Evolutionary conservation across 2,113 vertebrate species (phyloP), one percentile per base, ranked within the genome.

Genomic region (Phodopus roborovskii): DNA sequence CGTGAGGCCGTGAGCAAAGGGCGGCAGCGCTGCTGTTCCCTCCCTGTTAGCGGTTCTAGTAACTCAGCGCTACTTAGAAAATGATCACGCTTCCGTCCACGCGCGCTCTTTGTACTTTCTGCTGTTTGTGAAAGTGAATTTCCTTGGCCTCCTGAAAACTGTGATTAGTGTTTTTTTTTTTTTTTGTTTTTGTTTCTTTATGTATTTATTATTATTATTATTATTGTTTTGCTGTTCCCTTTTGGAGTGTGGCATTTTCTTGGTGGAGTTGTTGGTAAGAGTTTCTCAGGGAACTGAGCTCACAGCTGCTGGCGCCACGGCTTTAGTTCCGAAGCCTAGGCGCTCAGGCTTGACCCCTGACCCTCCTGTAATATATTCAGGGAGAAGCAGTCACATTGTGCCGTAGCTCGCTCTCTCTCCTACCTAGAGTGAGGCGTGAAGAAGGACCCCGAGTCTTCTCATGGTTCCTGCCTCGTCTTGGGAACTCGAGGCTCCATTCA

Each of bases 401-500:
- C 30, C 1, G 45, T 5, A 53, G 42, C 84, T 68, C n/a, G 33
- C 48, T 53, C 45, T 66, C 83, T 70, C 84, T 86, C 10, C 8
- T 78, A 86, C 17, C 24, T 56, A 16, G 48, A n/a, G 30, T n/a
- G 45, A 75, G 56, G 90, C 26, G 8, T 11, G 90, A 91, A 70
- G 90, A 91, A 70, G n/a, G 28, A 89, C 45, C 96, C 77, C 95
- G 42, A 12, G 48, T 88, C 66, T 74, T 92, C 0, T 92, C 86
- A 28, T 96, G 56, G 96, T 97, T 97, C 94, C 74, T 66, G 83
- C 58, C 36, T 53, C 71, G n/a, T 79, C 70, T 20, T 91, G 82
- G 94, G 94, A 98, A 96, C 75, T 96, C 95, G 33, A 97, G 93
- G 96, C 97, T 98, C 97, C 94, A 97, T 91, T 98, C 98, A 97